A percentile compares a stretch with the other conserved stretches of the same genome.
Conservation (phyloP, 2,797 vertebrate genomes). For the Eupleurogrammus muticus region DNA sequence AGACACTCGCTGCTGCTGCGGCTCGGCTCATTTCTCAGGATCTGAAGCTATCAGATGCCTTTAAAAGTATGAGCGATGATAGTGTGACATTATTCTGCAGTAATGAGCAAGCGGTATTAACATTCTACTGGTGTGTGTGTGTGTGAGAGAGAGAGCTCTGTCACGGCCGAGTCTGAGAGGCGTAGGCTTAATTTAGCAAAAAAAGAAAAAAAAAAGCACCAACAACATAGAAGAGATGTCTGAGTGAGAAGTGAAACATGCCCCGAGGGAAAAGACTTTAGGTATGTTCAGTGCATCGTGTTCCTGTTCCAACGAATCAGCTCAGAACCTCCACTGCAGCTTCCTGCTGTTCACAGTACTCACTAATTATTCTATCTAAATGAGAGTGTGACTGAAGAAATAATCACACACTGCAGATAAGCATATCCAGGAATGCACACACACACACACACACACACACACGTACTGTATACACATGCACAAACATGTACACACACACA, state of each 20-base stretch:
- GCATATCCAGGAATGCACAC: neutral
- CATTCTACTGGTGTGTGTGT: slow-evolving; percentile 48
- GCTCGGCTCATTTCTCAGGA: slow-evolving; percentile 62
- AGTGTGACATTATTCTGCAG: slow-evolving; percentile 61
- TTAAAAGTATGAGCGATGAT: slow-evolving; percentile 62
- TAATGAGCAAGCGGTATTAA: slow-evolving; percentile 57
- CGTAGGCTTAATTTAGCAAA: slow-evolving; percentile 57
- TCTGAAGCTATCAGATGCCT: slow-evolving; percentile 61
- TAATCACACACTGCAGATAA: slow-evolving; percentile 34
- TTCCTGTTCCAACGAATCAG: slow-evolving; percentile 42
- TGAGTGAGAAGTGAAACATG: slow-evolving; percentile 51
- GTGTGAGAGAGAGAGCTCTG: slow-evolving; percentile 13
- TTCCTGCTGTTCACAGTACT: slow-evolving; percentile 58
- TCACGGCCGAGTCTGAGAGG: slow-evolving; percentile 47
- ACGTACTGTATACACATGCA: neutral
- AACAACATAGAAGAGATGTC: slow-evolving; percentile 31
- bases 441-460: neutral
- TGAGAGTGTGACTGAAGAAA: slow-evolving; percentile 46
- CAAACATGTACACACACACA: too few relatives aligned
- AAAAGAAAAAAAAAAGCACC: slow-evolving; percentile 36
- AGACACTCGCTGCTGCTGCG: slow-evolving; percentile 28
- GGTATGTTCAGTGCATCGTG: slow-evolving; percentile 46
- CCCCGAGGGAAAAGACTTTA: slow-evolving; percentile 65
- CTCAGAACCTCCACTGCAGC: slow-evolving; percentile 61
- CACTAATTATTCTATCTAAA: slow-evolving; percentile 61